A percentile compares a stretch with the other conserved stretches of the same genome.
These are phyloP conservation scores for Diplodus sargus DNA, from an alignment of 2,797 vertebrate genomes.

Conservation along the genomic window DNA sequence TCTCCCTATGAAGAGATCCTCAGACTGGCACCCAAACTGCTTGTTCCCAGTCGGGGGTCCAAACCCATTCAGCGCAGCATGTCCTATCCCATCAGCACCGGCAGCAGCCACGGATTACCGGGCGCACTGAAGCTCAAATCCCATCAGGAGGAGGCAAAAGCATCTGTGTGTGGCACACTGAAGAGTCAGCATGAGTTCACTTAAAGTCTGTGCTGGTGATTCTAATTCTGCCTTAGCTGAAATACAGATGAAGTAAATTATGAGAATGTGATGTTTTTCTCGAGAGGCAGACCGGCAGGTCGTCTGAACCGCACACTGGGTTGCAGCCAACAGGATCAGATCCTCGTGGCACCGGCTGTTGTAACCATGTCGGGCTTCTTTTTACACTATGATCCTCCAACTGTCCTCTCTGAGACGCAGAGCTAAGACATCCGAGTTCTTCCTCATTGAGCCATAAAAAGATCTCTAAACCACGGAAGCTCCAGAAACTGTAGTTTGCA, in stretches of 20 bases:
- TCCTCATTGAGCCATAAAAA: not conserved
- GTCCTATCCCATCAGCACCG: constrained; percentile 34
- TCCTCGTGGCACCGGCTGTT: not conserved
- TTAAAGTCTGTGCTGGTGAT: not conserved
- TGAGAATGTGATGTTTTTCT: not conserved
- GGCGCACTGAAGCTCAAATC: constrained; percentile 42
- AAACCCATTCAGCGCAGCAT: constrained; percentile 37
- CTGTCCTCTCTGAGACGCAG: constrained; percentile 1
- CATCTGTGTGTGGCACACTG: not conserved
- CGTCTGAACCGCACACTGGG: not conserved
- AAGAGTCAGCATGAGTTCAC: constrained; percentile 13
- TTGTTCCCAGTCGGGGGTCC: constrained; percentile 9
- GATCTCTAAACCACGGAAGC: not conserved
- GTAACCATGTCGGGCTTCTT: not conserved
- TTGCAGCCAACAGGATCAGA: constrained; percentile 2
- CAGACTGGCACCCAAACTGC: not conserved
- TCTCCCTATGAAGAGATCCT: constrained; percentile 7
- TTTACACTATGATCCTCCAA: constrained; percentile 21
- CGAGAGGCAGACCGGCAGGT: constrained; percentile 17
- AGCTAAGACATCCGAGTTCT: not conserved
- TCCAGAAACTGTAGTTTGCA: not conserved
- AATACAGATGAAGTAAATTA: not conserved
- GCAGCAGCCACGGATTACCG: constrained; percentile 42
- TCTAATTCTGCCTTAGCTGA: not conserved
- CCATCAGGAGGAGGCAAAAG: constrained; percentile 41